Evolutionary conservation across 2,113 vertebrate genomes (phyloP).

Genomic region (Pachycephala philippinensis): DNA sequence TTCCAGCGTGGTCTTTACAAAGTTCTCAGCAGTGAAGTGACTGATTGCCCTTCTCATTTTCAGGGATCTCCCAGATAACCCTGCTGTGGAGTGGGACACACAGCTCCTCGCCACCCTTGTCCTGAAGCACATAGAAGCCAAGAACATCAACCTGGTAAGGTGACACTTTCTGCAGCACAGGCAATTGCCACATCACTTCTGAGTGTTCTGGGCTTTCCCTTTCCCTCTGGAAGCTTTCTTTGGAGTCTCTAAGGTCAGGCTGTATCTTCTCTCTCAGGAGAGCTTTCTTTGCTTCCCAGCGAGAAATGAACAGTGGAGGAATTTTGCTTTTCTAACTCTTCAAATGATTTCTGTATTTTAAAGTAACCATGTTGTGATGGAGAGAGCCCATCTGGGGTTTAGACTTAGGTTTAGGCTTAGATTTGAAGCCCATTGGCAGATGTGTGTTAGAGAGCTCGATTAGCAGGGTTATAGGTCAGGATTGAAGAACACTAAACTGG

Average conservation of each 20-base stretch:
- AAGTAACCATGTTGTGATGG: neutral
- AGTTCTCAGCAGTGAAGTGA: neutral
- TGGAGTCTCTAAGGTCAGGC: neutral
- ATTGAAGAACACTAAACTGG: neutral
- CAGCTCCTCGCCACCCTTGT: conserved; percentile 74
- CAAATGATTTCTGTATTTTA: neutral
- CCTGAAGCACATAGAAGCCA: conserved; percentile 72
- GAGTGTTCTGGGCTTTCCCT: neutral
- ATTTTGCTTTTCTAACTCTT: neutral
- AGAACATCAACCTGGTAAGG: conserved; percentile 82
- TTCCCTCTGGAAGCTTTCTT: neutral
- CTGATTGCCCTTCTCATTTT: conserved; percentile 25
- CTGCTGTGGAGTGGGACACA: conserved; percentile 81
- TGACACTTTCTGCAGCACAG: neutral
- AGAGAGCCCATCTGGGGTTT: neutral
- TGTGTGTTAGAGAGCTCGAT: neutral
- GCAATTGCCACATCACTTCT: neutral
- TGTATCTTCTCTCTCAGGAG: neutral
- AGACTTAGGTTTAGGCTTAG: neutral
- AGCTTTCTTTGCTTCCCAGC: neutral
- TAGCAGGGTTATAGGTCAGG: neutral
- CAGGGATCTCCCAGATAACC: conserved; percentile 89
- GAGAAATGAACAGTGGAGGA: neutral
- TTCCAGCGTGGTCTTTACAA: neutral
- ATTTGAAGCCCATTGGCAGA: neutral